These are phyloP conservation scores for Planiliza haematocheilus DNA, from an alignment of 2,113 vertebrate genomes.

Conservation along the genomic window DNA sequence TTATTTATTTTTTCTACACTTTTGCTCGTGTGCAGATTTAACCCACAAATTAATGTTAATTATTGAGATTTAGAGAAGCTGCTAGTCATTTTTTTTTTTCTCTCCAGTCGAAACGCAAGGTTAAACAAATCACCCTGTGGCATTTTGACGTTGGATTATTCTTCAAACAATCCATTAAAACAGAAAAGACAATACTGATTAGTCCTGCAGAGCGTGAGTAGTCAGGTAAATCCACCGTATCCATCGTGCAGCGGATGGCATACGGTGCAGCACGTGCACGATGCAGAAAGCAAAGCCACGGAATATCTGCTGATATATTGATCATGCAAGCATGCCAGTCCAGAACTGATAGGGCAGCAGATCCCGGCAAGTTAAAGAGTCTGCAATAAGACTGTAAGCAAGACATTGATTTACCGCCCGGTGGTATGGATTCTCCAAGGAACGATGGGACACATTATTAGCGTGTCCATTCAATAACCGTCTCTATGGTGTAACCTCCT, in stretches of 20 bases:
- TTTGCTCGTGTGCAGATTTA: too few species aligned
- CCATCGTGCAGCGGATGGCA: background rate
- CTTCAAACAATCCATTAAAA: background rate
- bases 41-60: too few species aligned
- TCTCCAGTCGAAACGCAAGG: too few species aligned
- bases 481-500: slow-evolving; percentile 2
- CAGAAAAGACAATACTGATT: too few species aligned
- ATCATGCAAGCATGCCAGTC: slow-evolving; percentile 9
- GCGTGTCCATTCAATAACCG: slow-evolving; percentile 48
- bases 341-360: slow-evolving; percentile 49
- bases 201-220: too few species aligned
- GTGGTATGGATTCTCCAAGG: slow-evolving; percentile 32
- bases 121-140: too few species aligned
- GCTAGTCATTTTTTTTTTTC: too few species aligned
- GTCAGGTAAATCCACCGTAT: too few species aligned
- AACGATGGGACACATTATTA: slow-evolving; percentile 39
- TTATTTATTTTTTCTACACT: too few species aligned
- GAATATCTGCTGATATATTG: slow-evolving; percentile 3
- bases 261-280: too few species aligned
- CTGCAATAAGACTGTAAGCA: slow-evolving; percentile 46
- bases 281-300: background rate
- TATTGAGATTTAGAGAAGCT: too few species aligned
- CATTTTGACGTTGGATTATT: background rate
- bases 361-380: slow-evolving; percentile 53
- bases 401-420: slow-evolving; percentile 63